Evolutionary conservation across 2,888 invertebrate genomes (phyloP).

Genomic region (Temnothorax unifasciatus): DNA sequence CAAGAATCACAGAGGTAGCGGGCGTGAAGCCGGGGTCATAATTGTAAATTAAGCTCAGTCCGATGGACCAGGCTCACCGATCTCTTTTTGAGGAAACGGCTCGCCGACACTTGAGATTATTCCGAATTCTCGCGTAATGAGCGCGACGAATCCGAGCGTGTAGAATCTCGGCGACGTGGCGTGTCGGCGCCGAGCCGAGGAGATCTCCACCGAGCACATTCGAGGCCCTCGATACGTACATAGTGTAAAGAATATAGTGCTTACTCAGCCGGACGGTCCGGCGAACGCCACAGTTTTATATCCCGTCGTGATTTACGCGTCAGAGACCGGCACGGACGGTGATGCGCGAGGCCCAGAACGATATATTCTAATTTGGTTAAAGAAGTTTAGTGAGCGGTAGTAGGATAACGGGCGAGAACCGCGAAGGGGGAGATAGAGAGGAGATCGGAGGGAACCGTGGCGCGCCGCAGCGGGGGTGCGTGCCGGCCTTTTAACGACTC

Average conservation of each 20-base stretch:
- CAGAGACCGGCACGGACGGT: conserved; percentile 53
- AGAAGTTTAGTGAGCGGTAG: conserved; percentile 74
- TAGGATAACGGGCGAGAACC: conserved; percentile 68
- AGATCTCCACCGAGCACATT: background rate
- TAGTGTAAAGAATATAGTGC: conserved; percentile 30
- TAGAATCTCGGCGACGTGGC: conserved; percentile 39
- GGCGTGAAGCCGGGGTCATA: background rate
- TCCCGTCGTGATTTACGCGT: conserved; percentile 64
- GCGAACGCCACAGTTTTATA: conserved; percentile 55
- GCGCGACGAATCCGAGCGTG: conserved; percentile 45
- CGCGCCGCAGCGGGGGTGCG: conserved; percentile 78
- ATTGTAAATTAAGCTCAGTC: conserved; percentile 7
- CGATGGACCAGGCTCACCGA: background rate
- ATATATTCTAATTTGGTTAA: conserved; percentile 77
- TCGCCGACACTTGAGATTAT: conserved; percentile 40
- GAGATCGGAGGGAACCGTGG: conserved; percentile 72
- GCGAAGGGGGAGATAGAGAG: background rate
- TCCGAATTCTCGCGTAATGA: conserved; percentile 44
- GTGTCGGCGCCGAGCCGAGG: conserved; percentile 25
- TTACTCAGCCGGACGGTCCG: conserved; percentile 16
- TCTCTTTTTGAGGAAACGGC: conserved; percentile 21
- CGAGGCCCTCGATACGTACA: conserved; percentile 1
- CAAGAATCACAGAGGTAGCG: background rate
- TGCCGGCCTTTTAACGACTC: conserved; percentile 82
- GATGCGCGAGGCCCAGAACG: conserved; percentile 64